Base-by-base conservation (phyloP, 2,113 vertebrate genomes). In the Tetrao urogallus region DNA sequence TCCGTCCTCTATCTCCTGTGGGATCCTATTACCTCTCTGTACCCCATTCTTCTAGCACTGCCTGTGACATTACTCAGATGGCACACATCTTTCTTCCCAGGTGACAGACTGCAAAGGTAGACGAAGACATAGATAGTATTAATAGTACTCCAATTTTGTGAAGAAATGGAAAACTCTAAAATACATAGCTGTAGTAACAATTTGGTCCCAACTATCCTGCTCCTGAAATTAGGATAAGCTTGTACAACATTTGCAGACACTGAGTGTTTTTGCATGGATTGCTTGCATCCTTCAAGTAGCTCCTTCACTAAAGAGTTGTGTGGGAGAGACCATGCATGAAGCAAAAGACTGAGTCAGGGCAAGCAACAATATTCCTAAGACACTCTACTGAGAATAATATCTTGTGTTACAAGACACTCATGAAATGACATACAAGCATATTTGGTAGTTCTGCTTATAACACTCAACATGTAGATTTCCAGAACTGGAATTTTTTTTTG, bases 321-420 rank as follows among this genome's bases (percentile, higher is more conserved):
- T 6, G 27, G 40, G 36, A 34, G 1, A 19, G 40, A 58, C 38
- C 42, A 45, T 7, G 14, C 2, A 1, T 2, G 6, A n/a, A 32
- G 43, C 32, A 56, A 70, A 66, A 30, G 13, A 17, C 45, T 30
- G 19, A 36, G 28, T 34, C n/a, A 90, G 76, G 50, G 54, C 56
- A 43, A 18, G 14, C 45, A 61, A 12, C 13, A 56, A 0, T 52
- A 80, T 57, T 38, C 58, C 72, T 40, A 18, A 32, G 8, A 13
- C 15, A 13, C 11, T 57, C 14, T 7, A 40, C 30, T 7, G 13
- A 86, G 40, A 50, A n/a, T 28, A 89, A 20, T 4, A 8, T 36
- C 32, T 63, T 80, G 38, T 56, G 57, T 63, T 43, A 2, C 10
- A 47, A 8, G 11, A 3, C 6, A 67, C 24, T 65, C 66, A 54